Evolutionary conservation across 2,888 invertebrate genomes (phyloP).

Genomic region (Lagria hirta): DNA sequence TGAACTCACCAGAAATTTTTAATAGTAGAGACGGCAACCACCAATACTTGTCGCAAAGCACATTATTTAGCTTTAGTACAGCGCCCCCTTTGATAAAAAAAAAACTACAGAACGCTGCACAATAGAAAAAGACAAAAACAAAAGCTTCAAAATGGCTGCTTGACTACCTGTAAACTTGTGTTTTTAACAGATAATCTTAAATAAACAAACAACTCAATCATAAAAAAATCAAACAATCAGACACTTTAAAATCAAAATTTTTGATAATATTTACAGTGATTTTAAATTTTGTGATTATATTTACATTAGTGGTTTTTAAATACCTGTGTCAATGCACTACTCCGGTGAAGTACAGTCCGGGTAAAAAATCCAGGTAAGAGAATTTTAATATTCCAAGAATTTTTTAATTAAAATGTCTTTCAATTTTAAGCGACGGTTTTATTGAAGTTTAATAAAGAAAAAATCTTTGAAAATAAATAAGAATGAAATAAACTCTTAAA

Average conservation of each 20-base stretch:
- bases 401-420: not conserved
- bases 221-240: slow-evolving; percentile 8
- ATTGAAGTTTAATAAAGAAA: not conserved
- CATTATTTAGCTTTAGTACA: no score
- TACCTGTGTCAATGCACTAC: slow-evolving; percentile 26
- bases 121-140: slow-evolving; percentile 16
- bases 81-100: no score
- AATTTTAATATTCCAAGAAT: slow-evolving; percentile 8
- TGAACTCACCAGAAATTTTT: no score
- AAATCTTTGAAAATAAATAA: not conserved
- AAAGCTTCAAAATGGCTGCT: slow-evolving; percentile 27
- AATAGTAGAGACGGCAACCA: no score
- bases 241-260: slow-evolving; percentile 5
- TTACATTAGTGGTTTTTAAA: slow-evolving; percentile 19
- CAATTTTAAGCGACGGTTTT: not conserved
- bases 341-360: slow-evolving; percentile 18
- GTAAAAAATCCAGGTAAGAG: slow-evolving; percentile 21
- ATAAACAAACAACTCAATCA: slow-evolving; percentile 8
- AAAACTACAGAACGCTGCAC: no score
- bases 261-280: slow-evolving; percentile 15
- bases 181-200: slow-evolving; percentile 11
- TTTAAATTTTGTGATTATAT: slow-evolving; percentile 9
- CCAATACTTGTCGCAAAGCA: no score
- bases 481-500: no score
- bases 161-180: slow-evolving; percentile 25